Evolutionary conservation across 2,113 vertebrate species (phyloP).

Genomic region (Lontra canadensis): DNA sequence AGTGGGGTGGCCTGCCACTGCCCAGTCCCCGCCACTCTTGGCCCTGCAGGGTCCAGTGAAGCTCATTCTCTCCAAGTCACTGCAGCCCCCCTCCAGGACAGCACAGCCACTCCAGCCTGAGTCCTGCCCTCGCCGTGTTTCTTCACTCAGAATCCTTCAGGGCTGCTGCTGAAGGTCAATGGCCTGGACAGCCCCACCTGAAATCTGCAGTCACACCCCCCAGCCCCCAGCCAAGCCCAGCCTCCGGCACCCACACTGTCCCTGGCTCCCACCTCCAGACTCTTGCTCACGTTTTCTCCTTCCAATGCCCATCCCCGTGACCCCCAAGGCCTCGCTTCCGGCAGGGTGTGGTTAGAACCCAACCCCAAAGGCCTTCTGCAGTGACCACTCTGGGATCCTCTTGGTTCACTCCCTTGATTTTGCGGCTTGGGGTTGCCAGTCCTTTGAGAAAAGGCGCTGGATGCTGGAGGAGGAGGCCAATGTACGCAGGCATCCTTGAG

Average conservation of each 20-base stretch:
- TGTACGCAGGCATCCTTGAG: background rate
- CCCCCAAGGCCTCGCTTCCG: background rate
- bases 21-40: background rate
- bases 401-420: background rate
- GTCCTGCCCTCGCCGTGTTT: fast-evolving
- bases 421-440: background rate
- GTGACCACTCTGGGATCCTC: background rate
- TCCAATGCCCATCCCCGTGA: background rate
- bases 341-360: background rate
- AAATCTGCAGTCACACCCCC: background rate
- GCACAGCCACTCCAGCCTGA: background rate
- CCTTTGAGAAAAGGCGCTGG: background rate
- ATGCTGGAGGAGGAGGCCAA: background rate
- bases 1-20: fast-evolving
- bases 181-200: background rate
- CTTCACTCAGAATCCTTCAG: background rate
- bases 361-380: background rate
- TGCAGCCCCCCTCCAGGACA: background rate
- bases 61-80: background rate
- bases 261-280: background rate
- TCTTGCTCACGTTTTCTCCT: fast-evolving
- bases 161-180: background rate
- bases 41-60: background rate
- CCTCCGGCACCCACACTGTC: background rate
- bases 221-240: background rate